Evolutionary conservation across 1,140 invertebrate genomes (phyloP), one percentile per base, ranked within the genome.

Genomic region (Dinoponera quadriceps): DNA sequence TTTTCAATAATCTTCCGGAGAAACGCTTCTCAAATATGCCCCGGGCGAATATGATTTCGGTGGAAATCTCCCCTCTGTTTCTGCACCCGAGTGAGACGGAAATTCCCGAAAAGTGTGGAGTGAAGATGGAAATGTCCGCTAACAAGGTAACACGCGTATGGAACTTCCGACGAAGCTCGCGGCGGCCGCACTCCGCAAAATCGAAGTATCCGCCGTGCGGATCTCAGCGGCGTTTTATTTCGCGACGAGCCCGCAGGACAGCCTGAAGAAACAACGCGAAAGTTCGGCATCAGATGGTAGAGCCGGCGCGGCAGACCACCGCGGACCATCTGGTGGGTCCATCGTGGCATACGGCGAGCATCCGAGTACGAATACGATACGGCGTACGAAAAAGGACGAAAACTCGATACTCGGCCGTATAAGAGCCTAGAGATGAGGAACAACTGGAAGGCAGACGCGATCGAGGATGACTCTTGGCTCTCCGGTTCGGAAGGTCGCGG

Each of bases 281-380:
- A 91, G 85, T 87, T 91, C 54, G 85, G 91, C 89, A 91, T 91
- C 85, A 84, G 90, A 91, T 92, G 86, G 91, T 89, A 87, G 77
- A 83, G 89, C 89, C 77, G 87, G 82, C 27, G 60, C 85, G 82
- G 69, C 82, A 80, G 88, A 90, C 85, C 83, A 88, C 78, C 91
- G 86, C 90, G 91, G 84, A 91, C 92, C 92, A 93, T 93, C 92
- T 93, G 92, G 87, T 93, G 92, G n/a, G 91, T 93, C 91, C 90
- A 88, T 78, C 71, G 84, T 86, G 75, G 87, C 90, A 93, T 92
- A 92, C 91, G 90, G 91, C 83, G 51, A 91, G 88, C 89, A 90
- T 88, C 77, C 72, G 78, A 86, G 27, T 44, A 44, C 38, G 38
- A 44, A 44, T 44, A 44, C 81, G 81, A 78, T 83, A 83, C 38